Evolutionary conservation across 2,113 vertebrate genomes (phyloP), one percentile per base, ranked within the genome.

Genomic region (Lagopus muta): DNA sequence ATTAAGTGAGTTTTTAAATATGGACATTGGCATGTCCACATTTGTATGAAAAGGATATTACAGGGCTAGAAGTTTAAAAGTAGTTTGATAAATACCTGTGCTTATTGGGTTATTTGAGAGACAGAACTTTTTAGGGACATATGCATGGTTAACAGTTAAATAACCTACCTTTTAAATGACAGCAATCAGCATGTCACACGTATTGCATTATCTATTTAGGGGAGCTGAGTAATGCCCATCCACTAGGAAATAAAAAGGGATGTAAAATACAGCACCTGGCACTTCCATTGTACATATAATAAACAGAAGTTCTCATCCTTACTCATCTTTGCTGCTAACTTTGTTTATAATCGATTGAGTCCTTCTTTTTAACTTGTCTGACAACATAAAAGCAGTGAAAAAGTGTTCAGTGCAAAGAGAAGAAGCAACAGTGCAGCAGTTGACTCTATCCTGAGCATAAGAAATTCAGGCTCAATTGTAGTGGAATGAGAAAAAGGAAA

Each of bases 1-100:
- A 67, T 97, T 97, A 97, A 96, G 95, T 57, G 97, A 97, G 97
- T 97, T 97, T 78, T 83, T 86, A 21, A 86, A 2, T 32, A n/a
- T 34, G 27, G 83, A 34, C 86, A 92, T 76, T 92, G 71, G 67
- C 27, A 57, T 34, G 40, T 61, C 82, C 34, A 60, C 36, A 82
- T 42, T 48, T 70, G 6, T 48, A 89, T 71, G 38, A 47, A 78
- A 95, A 85, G 43, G 32, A 92, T 88, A 78, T 93, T 75, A 73
- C 57, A 70, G 83, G 89, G 52, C 50, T 64, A 71, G 28, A 77
- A 32, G 3, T 92, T 92, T 58, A 50, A 54, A 91, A 60, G 86
- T 62, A 92, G 94, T 84, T 82, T 94, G 62, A 66, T 80, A 93
- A 96, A 97, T 67, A 93, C 62, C 24, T 78, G 38, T 55, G 34